These are phyloP conservation scores for Myotis pilosus DNA, from an alignment of 2,797 vertebrate genomes.

Conservation along the genomic window DNA sequence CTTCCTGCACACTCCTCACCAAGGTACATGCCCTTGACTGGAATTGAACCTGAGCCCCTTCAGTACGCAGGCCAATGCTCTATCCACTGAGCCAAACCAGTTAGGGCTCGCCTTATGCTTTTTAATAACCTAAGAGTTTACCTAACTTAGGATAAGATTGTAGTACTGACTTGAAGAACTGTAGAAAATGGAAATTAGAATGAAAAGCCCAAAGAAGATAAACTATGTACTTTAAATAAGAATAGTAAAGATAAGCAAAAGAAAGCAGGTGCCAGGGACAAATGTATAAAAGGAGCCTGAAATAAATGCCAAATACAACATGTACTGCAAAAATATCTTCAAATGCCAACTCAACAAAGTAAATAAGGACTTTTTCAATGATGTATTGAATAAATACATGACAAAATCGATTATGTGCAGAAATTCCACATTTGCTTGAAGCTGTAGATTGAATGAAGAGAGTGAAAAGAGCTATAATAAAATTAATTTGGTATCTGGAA, in stretches of 20 bases:
- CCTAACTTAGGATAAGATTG: background rate
- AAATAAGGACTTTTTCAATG: constrained; percentile 33
- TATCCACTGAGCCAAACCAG: too few species aligned
- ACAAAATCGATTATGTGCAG: background rate
- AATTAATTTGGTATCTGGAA: background rate
- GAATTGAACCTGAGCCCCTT: too few species aligned
- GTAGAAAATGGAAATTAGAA: background rate
- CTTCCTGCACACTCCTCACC: too few species aligned
- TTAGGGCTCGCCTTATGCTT: background rate
- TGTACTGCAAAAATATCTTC: constrained; percentile 44
- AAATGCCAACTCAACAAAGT: background rate
- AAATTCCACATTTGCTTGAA: constrained; percentile 22
- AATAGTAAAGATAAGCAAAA: constrained; percentile 18
- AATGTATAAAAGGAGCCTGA: background rate
- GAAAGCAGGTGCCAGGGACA: background rate
- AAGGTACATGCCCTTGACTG: too few species aligned
- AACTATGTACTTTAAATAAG: background rate
- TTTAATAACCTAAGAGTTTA: background rate
- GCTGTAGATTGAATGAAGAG: background rate
- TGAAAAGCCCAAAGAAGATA: background rate
- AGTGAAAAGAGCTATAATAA: background rate
- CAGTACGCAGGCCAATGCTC: too few species aligned
- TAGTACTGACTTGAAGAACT: background rate
- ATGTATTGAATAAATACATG: background rate
- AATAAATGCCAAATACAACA: background rate